A percentile compares a stretch with the other conserved stretches of the same genome.
phyloP scores from a whole-genome alignment of 2,113 vertebrate species.

The Baryphthengus martii region DNA sequence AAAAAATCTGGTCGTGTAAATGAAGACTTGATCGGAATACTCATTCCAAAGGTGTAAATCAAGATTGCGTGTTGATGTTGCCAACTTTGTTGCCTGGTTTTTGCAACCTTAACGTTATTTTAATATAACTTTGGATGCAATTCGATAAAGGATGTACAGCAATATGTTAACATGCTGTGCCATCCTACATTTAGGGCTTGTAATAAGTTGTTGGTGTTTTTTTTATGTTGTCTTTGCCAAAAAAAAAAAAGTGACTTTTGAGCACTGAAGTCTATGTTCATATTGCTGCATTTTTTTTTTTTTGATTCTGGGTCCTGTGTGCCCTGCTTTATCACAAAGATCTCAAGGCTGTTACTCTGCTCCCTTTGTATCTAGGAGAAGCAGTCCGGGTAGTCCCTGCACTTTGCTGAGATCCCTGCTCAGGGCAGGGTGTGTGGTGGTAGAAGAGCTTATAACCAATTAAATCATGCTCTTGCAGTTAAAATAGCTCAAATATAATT shows the following conservation, averaged over 20 bases:
- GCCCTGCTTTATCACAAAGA: neutral
- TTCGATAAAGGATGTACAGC: conserved; percentile 57
- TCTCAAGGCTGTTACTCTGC: neutral
- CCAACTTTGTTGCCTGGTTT: conserved; percentile 56
- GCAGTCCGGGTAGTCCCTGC: neutral
- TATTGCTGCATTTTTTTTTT: neutral
- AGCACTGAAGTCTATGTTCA: neutral
- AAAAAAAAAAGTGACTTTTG: conserved; percentile 25
- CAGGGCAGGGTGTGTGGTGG: neutral
- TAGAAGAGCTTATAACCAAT: neutral
- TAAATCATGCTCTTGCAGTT: neutral
- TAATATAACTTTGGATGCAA: conserved; percentile 55
- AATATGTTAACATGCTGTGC: conserved; percentile 66
- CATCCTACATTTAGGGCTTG: conserved; percentile 56
- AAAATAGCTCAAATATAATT: neutral
- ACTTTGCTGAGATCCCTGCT: neutral
- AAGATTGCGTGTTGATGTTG: conserved; percentile 5
- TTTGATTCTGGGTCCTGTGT: neutral
- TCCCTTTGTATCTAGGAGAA: neutral
- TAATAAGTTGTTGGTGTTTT: conserved; percentile 20
- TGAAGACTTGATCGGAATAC: neutral
- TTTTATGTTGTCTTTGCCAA: conserved; percentile 29
- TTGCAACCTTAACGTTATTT: conserved; percentile 57
- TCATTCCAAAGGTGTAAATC: conserved; percentile 43
- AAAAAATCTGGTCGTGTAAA: neutral